phyloP scores from a whole-genome alignment of 2,888 invertebrate genomes.

The Pterostichus niger region DNA sequence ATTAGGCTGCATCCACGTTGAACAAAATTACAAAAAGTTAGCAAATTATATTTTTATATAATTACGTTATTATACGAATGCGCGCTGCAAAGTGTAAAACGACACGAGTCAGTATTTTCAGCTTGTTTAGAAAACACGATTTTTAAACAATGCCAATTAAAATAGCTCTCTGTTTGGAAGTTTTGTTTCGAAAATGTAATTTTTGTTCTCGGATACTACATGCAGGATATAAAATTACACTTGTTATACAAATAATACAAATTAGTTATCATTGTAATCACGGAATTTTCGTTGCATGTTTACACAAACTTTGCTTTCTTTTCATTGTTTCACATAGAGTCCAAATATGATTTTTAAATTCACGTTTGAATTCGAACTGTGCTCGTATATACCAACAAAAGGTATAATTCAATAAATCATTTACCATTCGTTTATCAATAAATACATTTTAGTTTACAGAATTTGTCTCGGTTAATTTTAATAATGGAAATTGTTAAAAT shows the following conservation, averaged over 20 bases:
- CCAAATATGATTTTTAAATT: no score
- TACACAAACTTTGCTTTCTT: conserved; percentile 6
- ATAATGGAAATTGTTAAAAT: no score
- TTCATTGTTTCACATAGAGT: neutral
- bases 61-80: conserved; percentile 1
- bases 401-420: no score
- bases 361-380: no score
- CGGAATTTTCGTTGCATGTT: conserved; percentile 9
- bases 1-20: neutral
- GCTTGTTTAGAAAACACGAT: conserved; percentile 26
- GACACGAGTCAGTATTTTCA: conserved; percentile 9
- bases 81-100: neutral
- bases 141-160: conserved; percentile 50
- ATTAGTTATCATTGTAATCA: conserved; percentile 29
- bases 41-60: conserved; percentile 5
- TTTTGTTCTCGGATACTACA: conserved; percentile 1
- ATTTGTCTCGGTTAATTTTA: no score
- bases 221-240: conserved; percentile 33
- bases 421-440: no score
- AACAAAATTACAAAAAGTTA: neutral
- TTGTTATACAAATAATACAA: conserved; percentile 46
- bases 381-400: no score
- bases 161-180: conserved; percentile 2
- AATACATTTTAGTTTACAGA: no score
- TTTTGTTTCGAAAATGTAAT: conserved; percentile 33